Percentiles rank a stretch among this genome's conserved stretches.
These are phyloP conservation scores for Bombus superbus DNA, from an alignment of 1,140 invertebrate species.

Conservation along the genomic window DNA sequence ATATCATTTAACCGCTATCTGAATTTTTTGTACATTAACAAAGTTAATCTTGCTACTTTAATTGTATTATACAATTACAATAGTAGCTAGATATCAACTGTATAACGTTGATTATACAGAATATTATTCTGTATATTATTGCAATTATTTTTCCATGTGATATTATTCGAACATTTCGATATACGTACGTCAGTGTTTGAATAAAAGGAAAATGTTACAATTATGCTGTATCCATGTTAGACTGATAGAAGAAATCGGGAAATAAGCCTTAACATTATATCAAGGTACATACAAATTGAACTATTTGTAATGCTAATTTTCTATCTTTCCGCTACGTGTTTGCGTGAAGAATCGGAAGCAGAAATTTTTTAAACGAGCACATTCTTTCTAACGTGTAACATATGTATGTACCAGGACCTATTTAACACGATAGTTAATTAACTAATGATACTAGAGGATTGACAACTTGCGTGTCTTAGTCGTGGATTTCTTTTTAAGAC, in stretches of 20 bases:
- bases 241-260: not conserved
- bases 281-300: not conserved
- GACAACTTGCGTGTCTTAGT: not conserved
- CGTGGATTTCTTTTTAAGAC: too few relatives aligned
- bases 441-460: not conserved
- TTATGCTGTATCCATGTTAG: not conserved
- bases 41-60: too few relatives aligned
- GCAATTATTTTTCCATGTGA: too few relatives aligned
- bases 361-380: not conserved
- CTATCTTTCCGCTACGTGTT: not conserved
- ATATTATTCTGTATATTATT: too few relatives aligned
- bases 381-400: not conserved
- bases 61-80: too few relatives aligned
- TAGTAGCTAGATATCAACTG: too few relatives aligned
- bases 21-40: too few relatives aligned
- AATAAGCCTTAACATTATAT: not conserved
- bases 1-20: too few relatives aligned
- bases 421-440: not conserved
- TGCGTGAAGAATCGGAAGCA: constrained; percentile 11
- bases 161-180: too few relatives aligned
- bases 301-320: not conserved
- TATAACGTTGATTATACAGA: too few relatives aligned
- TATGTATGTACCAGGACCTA: not conserved
- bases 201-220: not conserved
- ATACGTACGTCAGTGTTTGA: not conserved